A percentile compares a stretch with the other conserved stretches of the same genome.
These are phyloP conservation scores for Hydrochoerus hydrochaeris DNA, from an alignment of 2,113 vertebrate genomes.

Conservation along the genomic window DNA sequence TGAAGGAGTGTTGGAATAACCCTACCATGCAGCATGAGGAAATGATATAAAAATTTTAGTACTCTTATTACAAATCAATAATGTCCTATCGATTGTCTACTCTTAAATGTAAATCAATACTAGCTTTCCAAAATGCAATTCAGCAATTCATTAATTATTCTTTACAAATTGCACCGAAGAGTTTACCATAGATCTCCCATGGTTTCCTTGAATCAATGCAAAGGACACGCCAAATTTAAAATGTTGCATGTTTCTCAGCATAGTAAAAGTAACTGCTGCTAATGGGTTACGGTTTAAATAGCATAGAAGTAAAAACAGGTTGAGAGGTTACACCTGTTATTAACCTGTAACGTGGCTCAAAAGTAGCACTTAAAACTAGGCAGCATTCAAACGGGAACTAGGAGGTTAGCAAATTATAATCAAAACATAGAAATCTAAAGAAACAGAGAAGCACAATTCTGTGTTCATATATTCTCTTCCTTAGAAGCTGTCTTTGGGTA, in stretches of 20 bases:
- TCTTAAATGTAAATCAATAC: conserved; percentile 74
- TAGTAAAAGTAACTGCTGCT: conserved; percentile 58
- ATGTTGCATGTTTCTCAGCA: neutral
- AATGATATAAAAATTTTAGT: conserved; percentile 59
- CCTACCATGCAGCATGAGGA: conserved; percentile 9
- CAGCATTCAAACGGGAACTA: neutral
- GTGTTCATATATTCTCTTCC: neutral
- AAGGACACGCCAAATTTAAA: conserved; percentile 46
- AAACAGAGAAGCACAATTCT: neutral
- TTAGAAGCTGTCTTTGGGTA: neutral
- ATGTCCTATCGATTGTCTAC: conserved; percentile 62
- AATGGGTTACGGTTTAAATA: conserved; percentile 61
- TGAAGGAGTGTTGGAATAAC: neutral
- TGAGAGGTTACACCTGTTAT: conserved; percentile 55
- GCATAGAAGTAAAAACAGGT: conserved; percentile 49
- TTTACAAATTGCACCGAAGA: conserved; percentile 64
- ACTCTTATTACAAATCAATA: conserved; percentile 70
- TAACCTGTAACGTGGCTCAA: conserved; percentile 29
- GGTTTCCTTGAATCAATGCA: conserved; percentile 64
- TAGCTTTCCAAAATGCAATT: conserved; percentile 71
- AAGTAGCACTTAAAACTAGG: conserved; percentile 34
- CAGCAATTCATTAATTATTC: conserved; percentile 77
- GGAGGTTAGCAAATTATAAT: conserved; percentile 33
- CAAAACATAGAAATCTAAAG: neutral
- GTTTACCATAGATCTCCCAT: conserved; percentile 60